These are phyloP conservation scores for Tyrannus savana DNA, from an alignment of 2,113 vertebrate genomes.

Conservation along the genomic window DNA sequence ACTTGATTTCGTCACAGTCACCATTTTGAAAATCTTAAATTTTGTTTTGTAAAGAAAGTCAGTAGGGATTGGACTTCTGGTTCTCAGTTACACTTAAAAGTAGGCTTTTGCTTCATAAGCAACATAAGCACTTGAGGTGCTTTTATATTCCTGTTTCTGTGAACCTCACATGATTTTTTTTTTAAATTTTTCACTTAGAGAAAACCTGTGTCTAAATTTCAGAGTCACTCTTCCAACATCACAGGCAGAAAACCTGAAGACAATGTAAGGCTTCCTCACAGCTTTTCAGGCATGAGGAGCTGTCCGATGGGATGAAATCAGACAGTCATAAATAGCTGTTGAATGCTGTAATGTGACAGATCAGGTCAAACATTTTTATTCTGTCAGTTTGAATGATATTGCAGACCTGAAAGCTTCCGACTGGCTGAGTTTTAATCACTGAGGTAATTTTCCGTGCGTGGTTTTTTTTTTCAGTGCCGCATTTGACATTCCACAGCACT, in stretches of 20 bases:
- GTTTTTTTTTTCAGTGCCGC: not conserved
- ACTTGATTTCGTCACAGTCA: not conserved
- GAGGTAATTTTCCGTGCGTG: not conserved
- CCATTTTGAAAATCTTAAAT: not conserved
- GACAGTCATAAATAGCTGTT: not conserved
- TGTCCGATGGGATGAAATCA: constrained; percentile 14
- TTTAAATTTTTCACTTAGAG: not conserved
- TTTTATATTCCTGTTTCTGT: not conserved
- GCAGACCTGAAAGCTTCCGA: not conserved
- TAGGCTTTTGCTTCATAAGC: not conserved
- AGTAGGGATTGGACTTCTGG: not conserved
- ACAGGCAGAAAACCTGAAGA: not conserved
- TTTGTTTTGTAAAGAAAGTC: not conserved
- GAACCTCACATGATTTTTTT: not conserved
- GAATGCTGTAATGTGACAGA: constrained; percentile 52
- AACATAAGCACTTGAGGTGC: not conserved
- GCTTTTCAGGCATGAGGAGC: not conserved
- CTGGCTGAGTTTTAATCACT: constrained; percentile 12
- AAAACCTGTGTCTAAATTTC: not conserved
- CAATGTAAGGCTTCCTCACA: not conserved
- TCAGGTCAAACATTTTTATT: constrained; percentile 65
- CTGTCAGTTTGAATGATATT: constrained; percentile 50
- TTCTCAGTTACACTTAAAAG: not conserved
- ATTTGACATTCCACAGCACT: not conserved
- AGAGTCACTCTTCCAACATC: not conserved